A percentile compares a stretch with the other conserved stretches of the same genome.
Conservation (phyloP, 2,888 invertebrate species). For the Heliconius cydno region DNA sequence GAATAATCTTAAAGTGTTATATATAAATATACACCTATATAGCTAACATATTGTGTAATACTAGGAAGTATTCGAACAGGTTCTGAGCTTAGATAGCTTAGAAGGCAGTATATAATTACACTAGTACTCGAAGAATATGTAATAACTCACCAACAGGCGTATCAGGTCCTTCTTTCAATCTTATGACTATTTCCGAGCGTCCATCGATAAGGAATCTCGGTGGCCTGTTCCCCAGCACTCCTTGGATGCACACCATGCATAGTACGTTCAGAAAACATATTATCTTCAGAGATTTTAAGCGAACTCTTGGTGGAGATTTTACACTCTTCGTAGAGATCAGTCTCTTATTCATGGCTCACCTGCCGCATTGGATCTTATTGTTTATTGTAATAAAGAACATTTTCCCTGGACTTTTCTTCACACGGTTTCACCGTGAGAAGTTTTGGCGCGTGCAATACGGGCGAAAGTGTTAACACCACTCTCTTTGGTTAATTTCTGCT, state of each 20-base stretch:
- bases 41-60: background rate
- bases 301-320: slow-evolving; percentile 61
- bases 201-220: slow-evolving; percentile 94
- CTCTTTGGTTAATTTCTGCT: slow-evolving; percentile 61
- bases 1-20: background rate
- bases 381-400: slow-evolving; percentile 66
- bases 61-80: slow-evolving; percentile 21
- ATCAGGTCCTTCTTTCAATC: slow-evolving; percentile 93
- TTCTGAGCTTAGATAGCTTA: slow-evolving; percentile 16
- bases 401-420: slow-evolving; percentile 69
- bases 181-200: slow-evolving; percentile 94
- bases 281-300: slow-evolving; percentile 69
- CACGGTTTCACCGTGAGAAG: slow-evolving; percentile 76
- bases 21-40: background rate
- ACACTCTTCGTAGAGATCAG: slow-evolving; percentile 56
- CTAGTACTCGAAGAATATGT: slow-evolving; percentile 29
- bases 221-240: slow-evolving; percentile 86
- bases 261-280: slow-evolving; percentile 50
- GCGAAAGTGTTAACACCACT: slow-evolving; percentile 76
- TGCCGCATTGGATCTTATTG: slow-evolving; percentile 63
- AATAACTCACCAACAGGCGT: slow-evolving; percentile 90
- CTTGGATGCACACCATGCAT: slow-evolving; percentile 54
- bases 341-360: slow-evolving; percentile 70
- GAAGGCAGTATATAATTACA: slow-evolving; percentile 20
- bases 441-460: slow-evolving; percentile 59